These are phyloP conservation scores for Cichladusa arquata DNA, from an alignment of 2,113 vertebrate genomes.

Conservation along the genomic window DNA sequence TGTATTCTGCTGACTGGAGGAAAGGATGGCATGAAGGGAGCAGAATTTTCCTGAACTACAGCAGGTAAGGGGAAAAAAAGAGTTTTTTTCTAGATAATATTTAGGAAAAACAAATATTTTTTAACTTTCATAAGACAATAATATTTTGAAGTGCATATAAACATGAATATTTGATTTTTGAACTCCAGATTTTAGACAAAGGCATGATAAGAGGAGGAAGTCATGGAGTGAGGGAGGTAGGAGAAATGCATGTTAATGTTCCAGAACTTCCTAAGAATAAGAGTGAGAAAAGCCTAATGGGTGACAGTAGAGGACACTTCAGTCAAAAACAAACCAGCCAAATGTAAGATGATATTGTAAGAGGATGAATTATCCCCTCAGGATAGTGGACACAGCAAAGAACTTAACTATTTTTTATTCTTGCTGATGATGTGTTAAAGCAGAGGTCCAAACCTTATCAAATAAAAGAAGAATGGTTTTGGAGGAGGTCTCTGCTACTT, in stretches of 20 bases:
- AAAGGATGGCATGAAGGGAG: not conserved
- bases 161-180: not conserved
- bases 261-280: not conserved
- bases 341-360: not conserved
- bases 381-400: not conserved
- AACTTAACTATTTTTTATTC: not conserved
- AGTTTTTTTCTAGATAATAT: not conserved
- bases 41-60: not conserved
- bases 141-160: not conserved
- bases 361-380: not conserved
- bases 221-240: not conserved
- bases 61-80: not conserved
- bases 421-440: not conserved
- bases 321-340: not conserved
- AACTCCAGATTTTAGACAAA: not conserved
- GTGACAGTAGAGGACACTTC: not conserved
- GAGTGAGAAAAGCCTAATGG: not conserved
- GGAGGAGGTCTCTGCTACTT: not conserved
- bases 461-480: not conserved
- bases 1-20: not conserved
- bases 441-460: not conserved
- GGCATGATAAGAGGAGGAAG: not conserved
- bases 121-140: not conserved
- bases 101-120: accelerated
- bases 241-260: not conserved